Evolutionary conservation across 2,113 vertebrate species (phyloP).

Genomic region (Zootoca vivipara): DNA sequence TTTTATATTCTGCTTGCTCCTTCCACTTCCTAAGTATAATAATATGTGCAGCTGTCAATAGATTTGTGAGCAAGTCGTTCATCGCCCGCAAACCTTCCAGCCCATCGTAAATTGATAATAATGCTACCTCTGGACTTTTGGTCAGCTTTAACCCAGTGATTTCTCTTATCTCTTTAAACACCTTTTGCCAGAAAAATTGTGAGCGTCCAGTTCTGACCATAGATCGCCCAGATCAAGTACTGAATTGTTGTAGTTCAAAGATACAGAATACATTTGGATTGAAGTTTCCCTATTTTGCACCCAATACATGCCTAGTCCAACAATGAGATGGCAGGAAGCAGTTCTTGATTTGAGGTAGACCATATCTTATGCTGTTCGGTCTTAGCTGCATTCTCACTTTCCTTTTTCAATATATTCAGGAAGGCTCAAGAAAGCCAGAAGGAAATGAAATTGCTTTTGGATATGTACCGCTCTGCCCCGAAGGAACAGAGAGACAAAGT

Average conservation of each 20-base stretch:
- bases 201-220: neutral
- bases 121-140: no score
- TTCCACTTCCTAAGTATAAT: no score
- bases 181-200: no score
- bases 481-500: slow-evolving; percentile 99
- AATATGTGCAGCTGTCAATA: no score
- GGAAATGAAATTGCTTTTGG: slow-evolving; percentile 95
- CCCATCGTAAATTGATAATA: no score
- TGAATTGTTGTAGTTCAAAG: neutral
- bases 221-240: neutral
- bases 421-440: slow-evolving; percentile 97
- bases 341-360: neutral
- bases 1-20: no score
- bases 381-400: neutral
- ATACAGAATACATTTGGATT: neutral
- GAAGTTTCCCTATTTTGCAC: neutral
- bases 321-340: neutral
- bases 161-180: no score
- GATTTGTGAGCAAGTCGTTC: no score
- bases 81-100: no score
- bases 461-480: slow-evolving; percentile 97
- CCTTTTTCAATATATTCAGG: slow-evolving; percentile 67
- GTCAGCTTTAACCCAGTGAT: no score
- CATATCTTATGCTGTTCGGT: accelerated
- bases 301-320: accelerated